These are phyloP conservation scores for Origma solitaria DNA, from an alignment of 2,113 vertebrate species.

Conservation along the genomic window DNA sequence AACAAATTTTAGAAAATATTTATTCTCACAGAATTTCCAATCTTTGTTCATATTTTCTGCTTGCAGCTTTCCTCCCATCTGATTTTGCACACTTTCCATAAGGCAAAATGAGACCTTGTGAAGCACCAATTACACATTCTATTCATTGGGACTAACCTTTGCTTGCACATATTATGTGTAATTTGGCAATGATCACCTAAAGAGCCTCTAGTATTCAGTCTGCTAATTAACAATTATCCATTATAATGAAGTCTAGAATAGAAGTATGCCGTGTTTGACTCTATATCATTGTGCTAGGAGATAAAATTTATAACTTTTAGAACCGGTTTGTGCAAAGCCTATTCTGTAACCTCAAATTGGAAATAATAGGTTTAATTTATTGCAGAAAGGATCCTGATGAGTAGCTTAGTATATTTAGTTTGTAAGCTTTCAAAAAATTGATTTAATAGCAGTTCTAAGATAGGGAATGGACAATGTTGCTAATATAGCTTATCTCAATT, in stretches of 20 bases:
- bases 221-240: conserved; percentile 55
- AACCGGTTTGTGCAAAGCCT: neutral
- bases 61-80: neutral
- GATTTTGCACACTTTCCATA: neutral
- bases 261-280: neutral
- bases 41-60: neutral
- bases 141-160: conserved; percentile 54
- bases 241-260: conserved; percentile 47
- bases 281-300: neutral
- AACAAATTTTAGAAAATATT: neutral
- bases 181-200: conserved; percentile 44
- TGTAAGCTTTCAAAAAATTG: neutral
- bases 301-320: conserved; percentile 20
- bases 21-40: neutral
- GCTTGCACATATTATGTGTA: conserved; percentile 39
- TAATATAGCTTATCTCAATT: neutral
- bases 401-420: neutral
- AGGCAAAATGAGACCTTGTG: conserved; percentile 15
- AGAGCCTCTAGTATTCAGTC: conserved; percentile 15
- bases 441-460: neutral
- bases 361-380: neutral
- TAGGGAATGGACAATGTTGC: neutral
- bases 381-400: conserved; percentile 7
- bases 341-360: neutral
- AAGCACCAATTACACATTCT: conserved; percentile 20